Evolutionary conservation across 2,113 vertebrate species (phyloP).

Genomic region (Poeciliopsis prolifica): DNA sequence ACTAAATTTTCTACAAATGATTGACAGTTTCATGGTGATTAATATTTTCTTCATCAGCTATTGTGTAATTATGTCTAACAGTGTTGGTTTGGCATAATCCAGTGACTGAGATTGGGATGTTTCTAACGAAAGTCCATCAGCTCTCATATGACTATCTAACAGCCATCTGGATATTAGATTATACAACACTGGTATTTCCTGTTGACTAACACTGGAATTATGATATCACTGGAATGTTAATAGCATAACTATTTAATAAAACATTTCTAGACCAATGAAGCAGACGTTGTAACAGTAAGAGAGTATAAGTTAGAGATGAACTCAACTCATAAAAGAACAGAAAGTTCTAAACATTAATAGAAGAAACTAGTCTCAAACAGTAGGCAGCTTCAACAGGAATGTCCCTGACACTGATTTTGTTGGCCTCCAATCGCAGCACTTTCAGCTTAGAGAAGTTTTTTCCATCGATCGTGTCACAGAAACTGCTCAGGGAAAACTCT

Average conservation of each 20-base stretch:
- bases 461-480: conserved; percentile 86
- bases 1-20: neutral
- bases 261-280: neutral
- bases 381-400: conserved; percentile 88
- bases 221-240: conserved; percentile 16
- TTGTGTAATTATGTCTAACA: neutral
- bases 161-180: conserved; percentile 35
- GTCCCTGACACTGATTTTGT: conserved; percentile 82
- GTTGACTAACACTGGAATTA: conserved; percentile 34
- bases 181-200: conserved; percentile 46
- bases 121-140: conserved; percentile 10
- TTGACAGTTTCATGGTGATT: neutral
- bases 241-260: neutral
- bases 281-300: neutral
- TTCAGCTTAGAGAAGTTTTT: conserved; percentile 87
- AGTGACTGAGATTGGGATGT: neutral
- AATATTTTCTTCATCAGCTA: neutral
- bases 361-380: conserved; percentile 87
- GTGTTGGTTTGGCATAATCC: conserved; percentile 1
- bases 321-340: neutral
- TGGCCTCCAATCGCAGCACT: conserved; percentile 92
- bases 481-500: conserved; percentile 92
- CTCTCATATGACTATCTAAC: conserved; percentile 18
- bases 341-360: conserved; percentile 70
- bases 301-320: neutral